Evolutionary conservation across 2,888 invertebrate genomes (phyloP), one percentile per base, ranked within the genome.

Genomic region (Pachliopta kotzebuea): DNA sequence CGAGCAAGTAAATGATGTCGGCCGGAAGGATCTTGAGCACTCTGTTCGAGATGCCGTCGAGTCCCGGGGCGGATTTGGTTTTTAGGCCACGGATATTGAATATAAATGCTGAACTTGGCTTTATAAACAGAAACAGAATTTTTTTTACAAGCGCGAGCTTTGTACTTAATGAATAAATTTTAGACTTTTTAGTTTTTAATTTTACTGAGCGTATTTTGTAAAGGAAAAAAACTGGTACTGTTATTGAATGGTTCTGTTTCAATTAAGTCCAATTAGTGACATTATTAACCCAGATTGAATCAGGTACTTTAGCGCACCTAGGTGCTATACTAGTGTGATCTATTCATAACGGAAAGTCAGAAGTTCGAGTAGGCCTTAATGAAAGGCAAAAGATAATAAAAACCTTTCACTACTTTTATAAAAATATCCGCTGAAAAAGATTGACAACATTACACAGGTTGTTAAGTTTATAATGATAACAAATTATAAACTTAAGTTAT

Each of bases 241-340:
- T 37, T 21, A 52, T 23, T 14, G 14, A 20, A 14, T 18, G 26
- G 21, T 11, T 54, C 17, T 24, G 23, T 31, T n/a, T 56, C 29
- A 56, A 56, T 56, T 56, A 56, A 18, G 7, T 31, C 56, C 20
- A 29, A 56, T 26, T 54, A 24, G 26, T 54, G 14, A 54, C 23
- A 54, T 26, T 26, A 54, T 54, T 54, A 24, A 54, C 54, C 54
- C 18, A 56, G 65, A 68, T 66, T 56, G 45, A 45, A 45, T 45
- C 45, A 6, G 45, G n/a, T n/a, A n/a, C 45, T 45, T 45, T 7
- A 45, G 45, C 18, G 45, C 14, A n/a, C 45, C 45, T n/a, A 7
- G 45, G 45, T 45, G 45, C 45, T n/a, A 45, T 45, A 45, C 45
- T n/a, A 45, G 0, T 45, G 11, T 8, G 18, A n/a, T 45, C 45